Base-by-base conservation (phyloP, 2,113 vertebrate species). In the Corythornis cristatus region DNA sequence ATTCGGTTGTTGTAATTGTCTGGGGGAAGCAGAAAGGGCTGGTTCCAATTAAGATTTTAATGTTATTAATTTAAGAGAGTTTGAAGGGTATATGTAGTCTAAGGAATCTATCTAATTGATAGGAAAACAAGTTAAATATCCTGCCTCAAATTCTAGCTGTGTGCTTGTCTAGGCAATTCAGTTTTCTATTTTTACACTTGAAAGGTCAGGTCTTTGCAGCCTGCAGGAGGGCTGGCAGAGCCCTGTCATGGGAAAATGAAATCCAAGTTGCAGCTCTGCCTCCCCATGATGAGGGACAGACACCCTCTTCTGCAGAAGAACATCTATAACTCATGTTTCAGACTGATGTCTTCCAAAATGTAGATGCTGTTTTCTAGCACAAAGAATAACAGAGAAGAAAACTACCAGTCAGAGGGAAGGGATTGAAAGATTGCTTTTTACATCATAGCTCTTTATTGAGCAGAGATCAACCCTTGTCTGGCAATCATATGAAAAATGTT, bases 41-140 rank as follows among this genome's bases (percentile, higher is more conserved):
- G 64, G 82, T 89, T 96, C 53, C 87, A 95, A 95, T 95, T 95
- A 96, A 89, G 82, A 56, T 92, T 92, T 73, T 89, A 89, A 89
- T 73, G 60, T 82, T 89, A 89, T 88, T 92, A 93, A 95, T 95
- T 89, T 90, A 71, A 83, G 82, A 82, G 74, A 64, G 26, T 85
- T 95, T 89, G 93, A 93, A 93, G 91, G 89, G 43, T 91, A 67
- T 70, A 28, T 53, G 43, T 57, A 56, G 67, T 85, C 68, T 56
- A 53, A 91, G 76, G 68, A 86, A 89, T 94, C 60, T 89, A 88
- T 83, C 56, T 74, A 91, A 79, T 43, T 91, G 91, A 64, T 83
- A 94, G 51, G 22, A 80, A 95, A 94, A 85, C 91, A 88, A 89
- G 74, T 64, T 89, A 83, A 71, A 92, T 80, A 71, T 53, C 65